phyloP scores from a whole-genome alignment of 2,113 vertebrate species.

The Perccottus glenii region DNA sequence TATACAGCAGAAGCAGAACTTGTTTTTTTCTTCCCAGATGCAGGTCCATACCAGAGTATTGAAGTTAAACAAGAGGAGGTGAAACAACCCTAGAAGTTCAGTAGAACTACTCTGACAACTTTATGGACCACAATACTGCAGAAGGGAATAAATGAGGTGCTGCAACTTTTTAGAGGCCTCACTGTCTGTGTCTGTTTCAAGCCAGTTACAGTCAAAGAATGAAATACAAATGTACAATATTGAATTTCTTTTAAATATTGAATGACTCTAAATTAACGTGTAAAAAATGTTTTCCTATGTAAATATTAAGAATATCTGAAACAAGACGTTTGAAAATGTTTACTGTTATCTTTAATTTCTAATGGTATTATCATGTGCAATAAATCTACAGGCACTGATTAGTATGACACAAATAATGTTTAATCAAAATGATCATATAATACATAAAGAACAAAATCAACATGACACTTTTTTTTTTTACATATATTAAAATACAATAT shows the following conservation, averaged over 20 bases:
- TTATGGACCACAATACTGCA: background rate
- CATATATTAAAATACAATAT: slow-evolving; percentile 99
- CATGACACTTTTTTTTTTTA: slow-evolving; percentile 92
- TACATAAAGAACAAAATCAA: slow-evolving; percentile 95
- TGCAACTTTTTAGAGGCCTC: background rate
- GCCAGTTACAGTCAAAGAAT: background rate
- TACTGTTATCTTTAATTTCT: background rate
- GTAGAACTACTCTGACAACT: background rate
- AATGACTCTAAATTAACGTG: background rate
- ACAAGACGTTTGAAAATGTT: background rate
- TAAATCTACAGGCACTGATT: background rate
- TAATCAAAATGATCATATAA: slow-evolving; percentile 92
- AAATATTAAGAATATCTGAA: background rate
- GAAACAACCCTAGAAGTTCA: slow-evolving; percentile 9
- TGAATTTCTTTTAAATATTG: background rate
- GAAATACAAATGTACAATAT: background rate
- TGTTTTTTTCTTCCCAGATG: slow-evolving; percentile 34
- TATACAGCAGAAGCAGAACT: background rate
- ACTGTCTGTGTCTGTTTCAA: background rate
- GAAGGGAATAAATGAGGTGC: background rate
- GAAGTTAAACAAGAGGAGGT: slow-evolving; percentile 23
- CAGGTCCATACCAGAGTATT: background rate
- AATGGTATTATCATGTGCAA: no score
- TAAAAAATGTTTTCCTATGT: slow-evolving; percentile 1
- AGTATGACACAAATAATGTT: slow-evolving; percentile 83